These are phyloP conservation scores for Eupithecia vulgata DNA, from an alignment of 2,888 invertebrate species.

Conservation along the genomic window DNA sequence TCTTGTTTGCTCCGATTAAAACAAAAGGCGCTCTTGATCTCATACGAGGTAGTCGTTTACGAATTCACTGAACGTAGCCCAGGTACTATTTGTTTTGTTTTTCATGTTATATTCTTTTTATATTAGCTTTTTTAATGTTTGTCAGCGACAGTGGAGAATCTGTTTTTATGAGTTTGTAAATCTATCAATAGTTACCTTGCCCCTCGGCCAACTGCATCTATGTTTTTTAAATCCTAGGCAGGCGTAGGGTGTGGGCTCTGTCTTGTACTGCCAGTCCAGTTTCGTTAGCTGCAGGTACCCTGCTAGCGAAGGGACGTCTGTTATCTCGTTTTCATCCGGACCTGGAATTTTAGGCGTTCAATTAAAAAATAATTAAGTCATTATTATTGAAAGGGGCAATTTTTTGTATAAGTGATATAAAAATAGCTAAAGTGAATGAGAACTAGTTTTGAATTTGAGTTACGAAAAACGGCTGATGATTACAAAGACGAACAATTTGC, in stretches of 20 bases:
- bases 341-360: conserved; percentile 76
- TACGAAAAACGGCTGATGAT: background rate
- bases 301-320: conserved; percentile 93
- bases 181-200: conserved; percentile 79
- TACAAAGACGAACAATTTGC: background rate
- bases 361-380: background rate
- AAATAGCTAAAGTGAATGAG: background rate
- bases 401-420: background rate
- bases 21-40: background rate
- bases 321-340: conserved; percentile 94
- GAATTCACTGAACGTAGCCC: background rate
- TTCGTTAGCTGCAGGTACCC: conserved; percentile 94
- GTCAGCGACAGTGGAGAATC: background rate
- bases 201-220: conserved; percentile 94
- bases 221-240: conserved; percentile 92
- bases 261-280: conserved; percentile 95
- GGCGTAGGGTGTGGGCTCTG: conserved; percentile 91
- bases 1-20: background rate
- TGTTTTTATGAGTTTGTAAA: background rate
- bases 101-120: no score
- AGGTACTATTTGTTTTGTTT: background rate
- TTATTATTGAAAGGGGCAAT: background rate
- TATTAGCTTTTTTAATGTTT: background rate
- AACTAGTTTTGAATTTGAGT: background rate
- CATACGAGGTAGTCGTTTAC: background rate